Evolutionary conservation across 2,888 invertebrate genomes (phyloP), one percentile per base, ranked within the genome.

Genomic region (Desoria tigrina): DNA sequence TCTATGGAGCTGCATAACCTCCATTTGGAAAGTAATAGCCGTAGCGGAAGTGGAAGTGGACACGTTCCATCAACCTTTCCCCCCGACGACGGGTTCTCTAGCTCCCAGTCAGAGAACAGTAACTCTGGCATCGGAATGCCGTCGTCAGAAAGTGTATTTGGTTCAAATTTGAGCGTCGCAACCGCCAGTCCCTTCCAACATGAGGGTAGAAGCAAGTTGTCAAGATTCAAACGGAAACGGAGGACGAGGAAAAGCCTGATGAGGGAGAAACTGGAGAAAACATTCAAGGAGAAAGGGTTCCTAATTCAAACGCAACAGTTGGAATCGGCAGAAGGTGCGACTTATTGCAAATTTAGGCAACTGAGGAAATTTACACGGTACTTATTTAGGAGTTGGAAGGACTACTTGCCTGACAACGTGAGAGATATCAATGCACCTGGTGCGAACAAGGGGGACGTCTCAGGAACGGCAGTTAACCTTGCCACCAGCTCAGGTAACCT

Each of bases 311-410:
- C 94, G 0, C 94, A 94, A 79, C 94, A 94, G 79, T 81, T 94
- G 58, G 92, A 94, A 78, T 92, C 92, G 0, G 93, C 94, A 0
- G 94, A 94, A 78, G 94, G 94, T 0, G 93, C 94, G 0, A 94
- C 94, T 0, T 94, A 94, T 78, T 94, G 94, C 80, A 94, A 94
- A 80, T 94, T 94, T 79, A 82, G 94, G 54, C 94, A 94, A 78
- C 82, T 94, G 27, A 84, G 92, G 72, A 94, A 94, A 79, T 94
- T 94, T 78, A 94, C 94, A 0, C 84, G 94, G 59, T 94, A 94
- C 79, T 82, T 94, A 70, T 93, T 94, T 77, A 84, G 94, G 76
- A 93, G 92, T 79, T 94, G 94, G 94, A 93, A 93, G 80, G 92
- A 94, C 79, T 92, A 94, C 79, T 83, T 94, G 42, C 92, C 92